Evolutionary conservation across 2,113 vertebrate species (phyloP).

Genomic region (Mobula hypostoma): DNA sequence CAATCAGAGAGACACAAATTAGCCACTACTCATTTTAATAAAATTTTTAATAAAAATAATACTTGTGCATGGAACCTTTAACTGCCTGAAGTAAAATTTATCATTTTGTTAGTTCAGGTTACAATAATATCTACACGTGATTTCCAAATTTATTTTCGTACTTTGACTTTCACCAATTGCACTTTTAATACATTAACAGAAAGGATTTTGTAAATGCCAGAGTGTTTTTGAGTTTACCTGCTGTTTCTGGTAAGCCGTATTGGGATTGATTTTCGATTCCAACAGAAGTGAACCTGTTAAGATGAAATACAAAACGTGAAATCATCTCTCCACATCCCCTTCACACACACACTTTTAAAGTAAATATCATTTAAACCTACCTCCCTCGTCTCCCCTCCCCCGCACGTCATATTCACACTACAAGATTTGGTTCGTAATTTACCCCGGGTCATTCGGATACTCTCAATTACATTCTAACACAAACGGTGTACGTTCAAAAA

Average conservation of each 20-base stretch:
- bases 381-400: background rate
- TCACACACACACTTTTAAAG: background rate
- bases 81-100: background rate
- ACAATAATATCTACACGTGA: background rate
- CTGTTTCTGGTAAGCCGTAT: constrained; percentile 98
- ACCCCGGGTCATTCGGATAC: background rate
- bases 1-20: background rate
- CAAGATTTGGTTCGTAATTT: background rate
- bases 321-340: background rate
- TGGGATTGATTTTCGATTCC: constrained; percentile 97
- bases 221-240: constrained; percentile 66
- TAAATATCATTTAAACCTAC: constrained; percentile 29
- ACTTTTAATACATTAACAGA: background rate
- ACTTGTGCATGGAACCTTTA: background rate
- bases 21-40: background rate
- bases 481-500: background rate
- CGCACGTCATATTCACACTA: background rate
- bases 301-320: constrained; percentile 39
- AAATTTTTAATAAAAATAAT: background rate
- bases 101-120: background rate
- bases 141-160: background rate
- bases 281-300: constrained; percentile 83
- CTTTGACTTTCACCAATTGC: background rate
- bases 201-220: too few relatives aligned
- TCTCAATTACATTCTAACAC: background rate